Base-by-base conservation (phyloP, 1,140 invertebrate genomes). In the Ostrea denselamellosa region DNA sequence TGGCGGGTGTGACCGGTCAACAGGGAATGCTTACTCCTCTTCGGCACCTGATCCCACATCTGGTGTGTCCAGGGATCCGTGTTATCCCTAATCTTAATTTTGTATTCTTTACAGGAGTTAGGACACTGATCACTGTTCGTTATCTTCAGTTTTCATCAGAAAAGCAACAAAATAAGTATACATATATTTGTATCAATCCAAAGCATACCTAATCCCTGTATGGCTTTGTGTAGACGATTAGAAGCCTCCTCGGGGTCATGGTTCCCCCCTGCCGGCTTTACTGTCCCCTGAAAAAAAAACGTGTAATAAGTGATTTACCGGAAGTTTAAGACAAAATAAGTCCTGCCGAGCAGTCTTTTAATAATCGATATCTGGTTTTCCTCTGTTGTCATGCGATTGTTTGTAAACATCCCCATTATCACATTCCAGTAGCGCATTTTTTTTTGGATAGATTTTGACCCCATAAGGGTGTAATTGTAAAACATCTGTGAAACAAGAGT, bases 171-270 rank as follows among this genome's bases (percentile, higher is more conserved):
- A 44, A 14, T 81, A 14, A 8, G 19, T 34, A 25, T n/a, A 81
- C 8, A 81, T 17, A 81, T 34, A 25, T 22, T 44, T 81, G 19
- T 81, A n/a, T 22, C 22, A 81, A 58, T 52, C 10, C 22, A 51
- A 19, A 86, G 17, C n/a, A 9, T 87, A 94, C 93, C 93, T 22
- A 93, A 56, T 54, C 92, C 92, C 89, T 93, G 93, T 92, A 94
- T 94, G 1, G 93, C 93, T 85, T 92, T 93, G 10, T 90, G 51
- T 17, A 94, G 87, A n/a, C 83, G 86, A 8, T 89, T 53, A 5
- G 90, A 89, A 2, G 91, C 89, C 5, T 87, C 77, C 52, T 94
- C 93, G 8, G 87, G 65, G 89, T 93, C 91, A 51, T 93, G 91
- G 19, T 89, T 53, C 8, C 62, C 51, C 0, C 88, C 90, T 10